A percentile compares a stretch with the other conserved stretches of the same genome.
phyloP scores from a whole-genome alignment of 53 echinoderm and acorn worm species.

The Glandiceps talaboti region DNA sequence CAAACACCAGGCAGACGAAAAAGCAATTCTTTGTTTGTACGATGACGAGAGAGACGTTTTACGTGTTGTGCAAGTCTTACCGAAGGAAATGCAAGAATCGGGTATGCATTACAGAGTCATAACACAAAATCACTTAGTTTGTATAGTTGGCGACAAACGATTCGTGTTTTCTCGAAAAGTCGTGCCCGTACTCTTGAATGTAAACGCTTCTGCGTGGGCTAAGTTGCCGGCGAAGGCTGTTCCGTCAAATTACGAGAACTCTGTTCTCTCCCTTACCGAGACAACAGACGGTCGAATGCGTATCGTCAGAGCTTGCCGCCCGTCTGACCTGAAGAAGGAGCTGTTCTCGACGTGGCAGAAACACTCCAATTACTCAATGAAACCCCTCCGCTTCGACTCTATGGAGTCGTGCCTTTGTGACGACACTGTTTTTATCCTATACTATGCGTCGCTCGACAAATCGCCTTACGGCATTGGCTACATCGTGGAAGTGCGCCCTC shows the following conservation, averaged over 20 bases:
- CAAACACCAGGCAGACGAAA: neutral
- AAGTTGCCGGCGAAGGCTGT: neutral
- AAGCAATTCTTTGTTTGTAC: neutral
- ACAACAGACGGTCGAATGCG: neutral
- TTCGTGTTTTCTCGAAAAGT: neutral
- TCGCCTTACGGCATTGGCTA: neutral
- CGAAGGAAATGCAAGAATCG: neutral
- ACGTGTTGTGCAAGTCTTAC: neutral
- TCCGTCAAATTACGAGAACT: neutral
- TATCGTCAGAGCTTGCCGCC: neutral
- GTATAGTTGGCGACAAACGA: neutral
- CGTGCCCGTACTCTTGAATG: neutral
- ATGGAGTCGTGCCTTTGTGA: neutral
- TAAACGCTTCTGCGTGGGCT: neutral
- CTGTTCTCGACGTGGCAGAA: neutral
- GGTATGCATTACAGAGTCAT: neutral
- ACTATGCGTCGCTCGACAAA: neutral
- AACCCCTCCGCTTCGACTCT: neutral
- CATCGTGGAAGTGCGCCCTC: neutral
- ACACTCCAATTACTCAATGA: neutral
- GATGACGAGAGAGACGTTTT: neutral
- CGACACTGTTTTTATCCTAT: neutral
- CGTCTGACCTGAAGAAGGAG: neutral
- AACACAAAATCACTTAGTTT: neutral
- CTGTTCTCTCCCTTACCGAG: neutral